Percentiles rank a stretch among this genome's conserved stretches.
phyloP scores from a whole-genome alignment of 2,888 invertebrate species.

The Lasiommata megera region DNA sequence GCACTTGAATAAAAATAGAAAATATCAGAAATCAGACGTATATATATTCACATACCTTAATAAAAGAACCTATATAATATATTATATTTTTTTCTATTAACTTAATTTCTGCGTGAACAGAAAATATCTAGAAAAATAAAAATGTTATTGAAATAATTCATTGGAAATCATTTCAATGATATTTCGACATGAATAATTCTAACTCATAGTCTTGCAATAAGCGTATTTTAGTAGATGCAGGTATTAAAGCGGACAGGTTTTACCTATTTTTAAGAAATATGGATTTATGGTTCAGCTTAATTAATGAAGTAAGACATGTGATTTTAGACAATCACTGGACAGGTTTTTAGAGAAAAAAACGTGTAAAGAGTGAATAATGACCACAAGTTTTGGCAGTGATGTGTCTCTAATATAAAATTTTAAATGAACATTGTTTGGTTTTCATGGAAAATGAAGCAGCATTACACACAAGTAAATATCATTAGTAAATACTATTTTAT shows the following conservation, averaged over 20 bases:
- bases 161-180: not conserved
- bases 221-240: slow-evolving; percentile 13
- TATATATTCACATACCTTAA: not conserved
- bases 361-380: slow-evolving; percentile 33
- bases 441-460: not conserved
- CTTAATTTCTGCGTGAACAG: not conserved
- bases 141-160: not conserved
- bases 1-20: not conserved
- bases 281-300: slow-evolving; percentile 5
- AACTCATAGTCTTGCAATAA: slow-evolving; percentile 14
- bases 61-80: not conserved
- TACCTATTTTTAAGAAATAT: not conserved
- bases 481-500: not conserved
- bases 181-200: slow-evolving; percentile 5
- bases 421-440: slow-evolving; percentile 8
- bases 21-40: not conserved
- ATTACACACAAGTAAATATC: not conserved
- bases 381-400: slow-evolving; percentile 38
- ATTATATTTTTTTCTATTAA: not conserved
- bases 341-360: slow-evolving; percentile 25
- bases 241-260: slow-evolving; percentile 10
- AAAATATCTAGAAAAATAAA: not conserved
- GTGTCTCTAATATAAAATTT: slow-evolving; percentile 28
- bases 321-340: slow-evolving; percentile 26
- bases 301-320: slow-evolving; percentile 9